Evolutionary conservation across 2,888 invertebrate species (phyloP), one percentile per base, ranked within the genome.

Genomic region (Arctia plantaginis): DNA sequence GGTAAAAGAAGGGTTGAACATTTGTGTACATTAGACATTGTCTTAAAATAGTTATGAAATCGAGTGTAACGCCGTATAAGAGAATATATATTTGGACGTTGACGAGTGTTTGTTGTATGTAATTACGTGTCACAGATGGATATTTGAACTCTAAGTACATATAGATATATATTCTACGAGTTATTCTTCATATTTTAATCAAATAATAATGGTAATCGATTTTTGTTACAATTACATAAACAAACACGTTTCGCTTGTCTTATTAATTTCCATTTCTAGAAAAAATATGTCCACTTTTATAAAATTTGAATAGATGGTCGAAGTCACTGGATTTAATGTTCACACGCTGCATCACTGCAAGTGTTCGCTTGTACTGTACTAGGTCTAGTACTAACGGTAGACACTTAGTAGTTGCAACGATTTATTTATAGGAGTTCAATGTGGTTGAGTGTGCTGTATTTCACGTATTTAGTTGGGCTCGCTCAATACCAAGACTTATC

Each of bases 401-500:
- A 69, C 75, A 75, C 69, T 72, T 75, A 33, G 70, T 77, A 74
- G 81, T 80, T 78, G 74, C 80, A 73, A 80, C 77, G 72, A 73
- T 78, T 73, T 77, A 73, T 80, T 81, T 77, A 74, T 85, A 86
- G 86, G 87, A 86, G 85, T 86, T 92, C 90, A 88, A 90, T 91
- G 87, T 90, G 91, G 84, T 92, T 92, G 93, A 92, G 92, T 94
- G 93, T 93, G 91, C 90, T 92, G 88, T 92, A 90, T 91, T 90
- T 91, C 91, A 92, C 91, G 89, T 93, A 89, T 92, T 92, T 92
- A 92, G 93, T 95, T 95, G 94, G 92, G 94, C 91, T 93, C 94
- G 95, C 95, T 95, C 95, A 95, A 94, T 94, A 89, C 89, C 92
- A 95, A 95, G 95, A 95, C 95, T 95, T 94, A 91, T 93, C 88